phyloP scores from a whole-genome alignment of 2,797 vertebrate species.

The Dromococcyx pavoninus region DNA sequence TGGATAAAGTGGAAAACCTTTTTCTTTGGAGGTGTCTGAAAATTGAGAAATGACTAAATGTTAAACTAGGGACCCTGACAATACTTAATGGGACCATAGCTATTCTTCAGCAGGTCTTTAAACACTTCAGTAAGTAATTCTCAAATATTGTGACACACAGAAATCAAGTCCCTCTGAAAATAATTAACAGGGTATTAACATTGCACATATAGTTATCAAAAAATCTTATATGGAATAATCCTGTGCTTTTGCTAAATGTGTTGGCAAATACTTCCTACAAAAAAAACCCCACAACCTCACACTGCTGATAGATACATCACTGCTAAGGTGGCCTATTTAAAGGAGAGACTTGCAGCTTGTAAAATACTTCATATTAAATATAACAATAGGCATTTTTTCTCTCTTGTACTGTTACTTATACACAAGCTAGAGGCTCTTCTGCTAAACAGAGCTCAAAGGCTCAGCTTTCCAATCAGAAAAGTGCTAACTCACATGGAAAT shows the following conservation, averaged over 20 bases:
- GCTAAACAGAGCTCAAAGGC: background rate
- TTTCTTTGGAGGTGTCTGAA: conserved; percentile 21
- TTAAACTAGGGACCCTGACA: background rate
- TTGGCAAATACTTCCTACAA: background rate
- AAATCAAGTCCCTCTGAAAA: background rate
- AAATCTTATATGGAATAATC: background rate
- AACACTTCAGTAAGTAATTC: background rate
- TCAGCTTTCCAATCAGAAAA: background rate
- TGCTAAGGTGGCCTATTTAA: too few relatives aligned
- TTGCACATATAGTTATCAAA: background rate
- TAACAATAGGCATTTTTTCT: background rate
- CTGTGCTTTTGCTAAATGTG: background rate
- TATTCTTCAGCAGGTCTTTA: background rate
- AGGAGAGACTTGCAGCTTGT: background rate
- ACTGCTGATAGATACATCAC: too few relatives aligned
- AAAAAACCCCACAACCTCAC: too few relatives aligned
- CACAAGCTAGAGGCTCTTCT: background rate
- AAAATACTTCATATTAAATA: background rate
- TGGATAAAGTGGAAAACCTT: background rate
- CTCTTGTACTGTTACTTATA: background rate
- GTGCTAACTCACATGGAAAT: background rate
- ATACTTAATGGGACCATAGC: background rate
- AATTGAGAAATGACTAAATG: conserved; percentile 27
- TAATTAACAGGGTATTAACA: background rate
- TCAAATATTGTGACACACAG: background rate